A percentile compares a stretch with the other conserved stretches of the same genome.
phyloP scores from a whole-genome alignment of 1,140 invertebrate species.

The Brachionus paranguensis region DNA sequence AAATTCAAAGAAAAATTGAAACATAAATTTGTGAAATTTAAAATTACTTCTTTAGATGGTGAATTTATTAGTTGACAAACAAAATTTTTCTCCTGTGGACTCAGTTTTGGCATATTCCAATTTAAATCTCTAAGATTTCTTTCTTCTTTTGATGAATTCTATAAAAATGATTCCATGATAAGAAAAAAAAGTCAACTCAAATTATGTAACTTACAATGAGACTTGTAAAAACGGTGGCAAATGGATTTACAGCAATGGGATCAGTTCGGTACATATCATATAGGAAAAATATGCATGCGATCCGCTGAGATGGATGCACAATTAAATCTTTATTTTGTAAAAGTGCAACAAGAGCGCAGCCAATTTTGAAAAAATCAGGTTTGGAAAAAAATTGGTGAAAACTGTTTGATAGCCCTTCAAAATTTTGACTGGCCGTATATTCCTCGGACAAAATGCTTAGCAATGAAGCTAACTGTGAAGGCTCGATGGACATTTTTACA shows the following conservation, averaged over 20 bases:
- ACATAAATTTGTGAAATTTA: neutral
- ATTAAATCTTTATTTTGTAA: conserved; percentile 68
- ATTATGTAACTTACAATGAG: conserved; percentile 57
- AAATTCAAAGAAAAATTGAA: too few species aligned
- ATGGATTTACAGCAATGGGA: conserved; percentile 65
- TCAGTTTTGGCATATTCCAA: conserved; percentile 61
- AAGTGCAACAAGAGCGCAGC: conserved; percentile 60
- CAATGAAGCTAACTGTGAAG: conserved; percentile 15
- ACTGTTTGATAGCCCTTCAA: conserved; percentile 64
- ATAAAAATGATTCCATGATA: conserved; percentile 40
- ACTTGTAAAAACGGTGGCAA: conserved; percentile 65
- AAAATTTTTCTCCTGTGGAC: conserved; percentile 60
- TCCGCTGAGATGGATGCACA: conserved; percentile 62
- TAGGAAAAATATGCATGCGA: conserved; percentile 66
- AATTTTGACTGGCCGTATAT: conserved; percentile 61
- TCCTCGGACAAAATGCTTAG: conserved; percentile 64
- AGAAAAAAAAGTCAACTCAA: neutral
- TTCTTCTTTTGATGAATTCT: conserved; percentile 60
- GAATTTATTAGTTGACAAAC: conserved; percentile 61
- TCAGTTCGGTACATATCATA: conserved; percentile 69
- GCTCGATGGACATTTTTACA: conserved; percentile 24
- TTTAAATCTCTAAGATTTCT: conserved; percentile 58
- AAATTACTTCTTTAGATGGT: conserved; percentile 60
- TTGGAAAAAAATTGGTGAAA: conserved; percentile 70
- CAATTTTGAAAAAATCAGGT: conserved; percentile 68